Base-by-base conservation (phyloP, 2,113 vertebrate genomes). In the Hippopotamus amphibius region DNA sequence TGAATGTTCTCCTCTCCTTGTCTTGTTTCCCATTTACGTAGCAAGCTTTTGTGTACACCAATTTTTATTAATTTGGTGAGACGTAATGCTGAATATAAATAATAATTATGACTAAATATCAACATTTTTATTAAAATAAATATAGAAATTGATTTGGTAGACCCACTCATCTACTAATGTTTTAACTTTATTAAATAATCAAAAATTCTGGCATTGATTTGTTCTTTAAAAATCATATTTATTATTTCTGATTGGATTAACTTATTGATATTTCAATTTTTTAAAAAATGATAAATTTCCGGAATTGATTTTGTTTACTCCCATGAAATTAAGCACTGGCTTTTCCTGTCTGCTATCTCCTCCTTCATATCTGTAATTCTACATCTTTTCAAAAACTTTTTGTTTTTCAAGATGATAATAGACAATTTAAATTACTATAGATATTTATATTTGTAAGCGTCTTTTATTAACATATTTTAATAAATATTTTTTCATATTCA, bases 121-220 rank as follows among this genome's bases (percentile, higher is more conserved):
- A 88, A 61, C 41, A 21, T 37, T 65, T 86, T 76, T 61, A 86
- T 95, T 94, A 84, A 65, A 96, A 93, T 77, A 85, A 96, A 93
- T 28, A 63, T 55, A 63, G 59, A 66, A 69, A 85, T 95, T 94
- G 68, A 95, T 96, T 82, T 88, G 19, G 53, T 89, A 92, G 66
- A 88, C 16, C 33, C 90, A 81, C 33, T 68, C 28, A 90, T 46
- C 74, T 53, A 76, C 72, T 88, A 81, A 87, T 74, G 50, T 84
- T 90, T 88, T 83, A 93, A 65, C 19, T 88, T 95, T 90, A 79
- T 90, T 95, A 97, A 93, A 74, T 93, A 74, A 79, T 93, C 6
- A 71, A 88, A 92, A 96, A 48, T 65, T 68, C 41, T 87, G 24
- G 10, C 50, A 92, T 90, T 63, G 74, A 87, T 95, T 82, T 71